Evolutionary conservation across 2,113 vertebrate species (phyloP), one percentile per base, ranked within the genome.

Genomic region (Myodes glareolus): DNA sequence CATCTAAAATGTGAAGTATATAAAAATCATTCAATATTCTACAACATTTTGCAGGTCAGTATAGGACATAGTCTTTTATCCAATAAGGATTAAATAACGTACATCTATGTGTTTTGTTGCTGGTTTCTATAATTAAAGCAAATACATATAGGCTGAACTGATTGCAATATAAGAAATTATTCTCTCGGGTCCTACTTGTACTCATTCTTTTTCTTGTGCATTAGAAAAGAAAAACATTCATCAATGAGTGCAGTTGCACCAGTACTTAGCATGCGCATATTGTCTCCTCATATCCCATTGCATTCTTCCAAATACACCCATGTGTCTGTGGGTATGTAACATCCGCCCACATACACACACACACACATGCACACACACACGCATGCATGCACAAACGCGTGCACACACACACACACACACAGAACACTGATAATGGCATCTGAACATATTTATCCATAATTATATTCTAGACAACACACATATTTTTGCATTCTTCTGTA

Each of bases 161-260:
- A 98, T 98, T 98, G 98, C 98, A 98, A 98, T 96, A 98, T 98
- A 98, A 99, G 98, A 98, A 98, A 98, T 98, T 98, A 98, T 98
- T 98, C 99, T 98, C 98, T 77, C 87, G 99, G 97, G 98, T 97
- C 95, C 98, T 93, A 94, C 98, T 98, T 98, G 97, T 98, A 97
- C 98, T 98, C 98, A 98, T 98, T 99, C 98, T 98, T 96, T 93
- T 98, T 97, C 98, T 98, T 97, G 97, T 96, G 93, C 96, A 94
- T 97, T 99, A 98, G 96, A 98, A 98, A 75, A 97, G 98, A 98
- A 98, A 98, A 58, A 87, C 98, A 98, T 99, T 98, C 97, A 98
- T 99, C 99, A 99, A 91, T 98, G 98, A 93, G 98, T 98, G 97
- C 97, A 94, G 91, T 95, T 97, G 93, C 94, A 98, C 61, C 89